These are phyloP conservation scores for Scytalopus superciliaris DNA, from an alignment of 2,113 vertebrate species.

Conservation along the genomic window DNA sequence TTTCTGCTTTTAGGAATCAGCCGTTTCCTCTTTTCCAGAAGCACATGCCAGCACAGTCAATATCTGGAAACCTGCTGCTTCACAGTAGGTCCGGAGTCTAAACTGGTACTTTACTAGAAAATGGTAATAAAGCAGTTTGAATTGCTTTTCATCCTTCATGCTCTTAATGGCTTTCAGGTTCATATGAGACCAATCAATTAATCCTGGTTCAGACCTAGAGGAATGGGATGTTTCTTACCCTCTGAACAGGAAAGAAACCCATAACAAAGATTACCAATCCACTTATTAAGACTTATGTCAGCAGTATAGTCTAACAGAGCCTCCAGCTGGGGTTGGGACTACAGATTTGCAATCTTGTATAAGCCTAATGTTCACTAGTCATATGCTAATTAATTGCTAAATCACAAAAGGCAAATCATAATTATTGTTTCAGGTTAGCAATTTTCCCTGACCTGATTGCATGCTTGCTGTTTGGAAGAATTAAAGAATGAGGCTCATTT, in stretches of 20 bases:
- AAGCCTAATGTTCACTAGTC: slow-evolving; percentile 24
- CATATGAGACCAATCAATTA: slow-evolving; percentile 82
- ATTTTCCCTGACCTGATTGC: slow-evolving; percentile 37
- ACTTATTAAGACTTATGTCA: slow-evolving; percentile 57
- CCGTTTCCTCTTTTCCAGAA: slow-evolving; percentile 72
- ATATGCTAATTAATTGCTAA: slow-evolving; percentile 54
- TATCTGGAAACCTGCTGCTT: slow-evolving; percentile 81
- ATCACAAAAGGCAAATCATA: slow-evolving; percentile 52
- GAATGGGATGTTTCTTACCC: slow-evolving; percentile 62
- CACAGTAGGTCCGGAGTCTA: slow-evolving; percentile 79
- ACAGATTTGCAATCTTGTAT: slow-evolving; percentile 27
- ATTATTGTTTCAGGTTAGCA: slow-evolving; percentile 56
- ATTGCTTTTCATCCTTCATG: slow-evolving; percentile 78
- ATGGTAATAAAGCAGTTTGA: slow-evolving; percentile 81
- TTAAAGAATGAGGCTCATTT: slow-evolving; percentile 19
- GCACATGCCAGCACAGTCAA: slow-evolving; percentile 75
- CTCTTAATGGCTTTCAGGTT: slow-evolving; percentile 79
- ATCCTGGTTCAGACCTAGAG: slow-evolving; percentile 72
- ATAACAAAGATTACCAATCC: slow-evolving; percentile 50
- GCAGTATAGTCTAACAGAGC: background rate
- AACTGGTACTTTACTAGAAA: slow-evolving; percentile 82
- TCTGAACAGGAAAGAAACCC: slow-evolving; percentile 60
- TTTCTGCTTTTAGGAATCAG: slow-evolving; percentile 74
- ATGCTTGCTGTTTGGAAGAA: slow-evolving; percentile 40
- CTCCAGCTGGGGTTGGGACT: slow-evolving; percentile 41